Evolutionary conservation across 2,888 invertebrate genomes (phyloP).

Genomic region (Cephus pulcher): DNA sequence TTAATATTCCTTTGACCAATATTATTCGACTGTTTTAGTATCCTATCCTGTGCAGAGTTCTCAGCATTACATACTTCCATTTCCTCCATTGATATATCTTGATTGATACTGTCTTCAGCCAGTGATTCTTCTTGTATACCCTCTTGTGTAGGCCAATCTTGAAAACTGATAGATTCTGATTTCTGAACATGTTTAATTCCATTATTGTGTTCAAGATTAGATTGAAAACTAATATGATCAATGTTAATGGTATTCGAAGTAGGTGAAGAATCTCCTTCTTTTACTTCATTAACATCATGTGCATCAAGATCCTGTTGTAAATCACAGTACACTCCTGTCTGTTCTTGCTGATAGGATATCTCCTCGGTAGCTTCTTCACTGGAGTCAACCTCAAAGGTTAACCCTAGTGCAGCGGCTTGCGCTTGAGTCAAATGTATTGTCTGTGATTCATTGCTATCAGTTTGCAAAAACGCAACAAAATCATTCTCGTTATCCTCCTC

Average conservation of each 20-base stretch:
- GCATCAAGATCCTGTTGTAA: slow-evolving; percentile 9
- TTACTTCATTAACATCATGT: background rate
- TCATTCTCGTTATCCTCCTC: slow-evolving; percentile 52
- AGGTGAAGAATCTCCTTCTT: background rate
- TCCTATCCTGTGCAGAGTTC: slow-evolving; percentile 7
- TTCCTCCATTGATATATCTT: slow-evolving; percentile 22
- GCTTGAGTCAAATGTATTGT: slow-evolving; percentile 61
- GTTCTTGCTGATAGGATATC: slow-evolving; percentile 39
- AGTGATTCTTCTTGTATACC: slow-evolving; percentile 16
- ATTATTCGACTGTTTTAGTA: slow-evolving; percentile 21
- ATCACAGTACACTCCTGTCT: slow-evolving; percentile 31
- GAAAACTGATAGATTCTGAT: slow-evolving; percentile 9
- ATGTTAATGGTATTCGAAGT: slow-evolving; percentile 20
- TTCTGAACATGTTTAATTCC: no score
- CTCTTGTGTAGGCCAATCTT: slow-evolving; percentile 21
- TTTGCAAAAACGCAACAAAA: slow-evolving; percentile 57
- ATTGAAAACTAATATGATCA: slow-evolving; percentile 30
- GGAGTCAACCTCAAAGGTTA: slow-evolving; percentile 57
- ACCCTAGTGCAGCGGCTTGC: slow-evolving; percentile 61
- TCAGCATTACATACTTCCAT: slow-evolving; percentile 20
- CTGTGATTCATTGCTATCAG: slow-evolving; percentile 53
- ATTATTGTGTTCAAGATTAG: slow-evolving; percentile 12
- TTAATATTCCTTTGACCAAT: slow-evolving; percentile 14
- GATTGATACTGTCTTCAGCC: background rate
- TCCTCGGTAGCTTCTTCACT: slow-evolving; percentile 34